Evolutionary conservation across 2,797 vertebrate species (phyloP).

Genomic region (Chrysocyon brachyurus): DNA sequence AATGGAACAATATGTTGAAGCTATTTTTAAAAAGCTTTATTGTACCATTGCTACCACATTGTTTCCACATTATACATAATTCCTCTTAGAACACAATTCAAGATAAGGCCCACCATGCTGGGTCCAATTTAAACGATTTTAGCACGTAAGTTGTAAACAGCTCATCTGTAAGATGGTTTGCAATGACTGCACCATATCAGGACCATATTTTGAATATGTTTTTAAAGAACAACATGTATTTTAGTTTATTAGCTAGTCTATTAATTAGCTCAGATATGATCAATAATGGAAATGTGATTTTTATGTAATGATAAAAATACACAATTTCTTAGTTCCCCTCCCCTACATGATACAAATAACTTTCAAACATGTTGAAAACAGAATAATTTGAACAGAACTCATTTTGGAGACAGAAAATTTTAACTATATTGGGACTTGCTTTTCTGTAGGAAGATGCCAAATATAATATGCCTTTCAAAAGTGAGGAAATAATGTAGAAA

Average conservation of each 20-base stretch:
- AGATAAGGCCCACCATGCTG: background rate
- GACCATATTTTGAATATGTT: slow-evolving; percentile 3
- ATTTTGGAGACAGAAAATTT: slow-evolving; percentile 47
- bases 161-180: background rate
- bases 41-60: slow-evolving; percentile 69
- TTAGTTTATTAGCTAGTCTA: slow-evolving; percentile 1
- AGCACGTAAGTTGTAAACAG: background rate
- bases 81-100: slow-evolving; percentile 60
- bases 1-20: slow-evolving; percentile 81
- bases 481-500: background rate
- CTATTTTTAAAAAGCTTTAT: slow-evolving; percentile 81
- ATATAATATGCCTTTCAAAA: slow-evolving; percentile 36
- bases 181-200: background rate
- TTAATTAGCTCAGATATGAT: slow-evolving; percentile 32
- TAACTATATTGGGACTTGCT: slow-evolving; percentile 5
- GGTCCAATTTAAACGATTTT: background rate
- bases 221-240: background rate
- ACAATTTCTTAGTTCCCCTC: background rate
- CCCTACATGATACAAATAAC: slow-evolving; percentile 29
- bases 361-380: slow-evolving; percentile 15
- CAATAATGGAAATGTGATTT: slow-evolving; percentile 24
- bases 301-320: background rate
- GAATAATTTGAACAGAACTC: slow-evolving; percentile 39
- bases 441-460: slow-evolving; percentile 43
- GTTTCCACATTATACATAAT: slow-evolving; percentile 71